Percentiles rank a stretch among this genome's conserved stretches.
Evolutionary conservation across 2,113 vertebrate genomes (phyloP).

Genomic region (Burhinus oedicnemus): DNA sequence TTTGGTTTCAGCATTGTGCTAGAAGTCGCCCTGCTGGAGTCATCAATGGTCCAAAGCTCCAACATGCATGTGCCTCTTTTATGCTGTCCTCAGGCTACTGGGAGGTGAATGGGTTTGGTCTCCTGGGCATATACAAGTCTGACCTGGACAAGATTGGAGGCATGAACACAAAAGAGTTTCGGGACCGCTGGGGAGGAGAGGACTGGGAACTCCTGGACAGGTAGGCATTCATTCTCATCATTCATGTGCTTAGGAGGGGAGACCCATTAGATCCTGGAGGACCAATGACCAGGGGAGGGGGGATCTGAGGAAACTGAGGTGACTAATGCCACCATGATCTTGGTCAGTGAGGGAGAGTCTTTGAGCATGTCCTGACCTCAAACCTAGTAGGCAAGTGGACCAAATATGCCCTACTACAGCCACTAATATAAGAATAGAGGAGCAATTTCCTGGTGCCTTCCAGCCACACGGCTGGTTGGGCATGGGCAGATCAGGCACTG

Average conservation of each 20-base stretch:
- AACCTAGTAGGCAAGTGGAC: neutral
- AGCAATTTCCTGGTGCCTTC: neutral
- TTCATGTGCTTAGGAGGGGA: neutral
- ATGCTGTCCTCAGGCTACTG: slow-evolving; percentile 84
- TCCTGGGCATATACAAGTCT: slow-evolving; percentile 96
- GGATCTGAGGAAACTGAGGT: neutral
- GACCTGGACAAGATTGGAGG: slow-evolving; percentile 90
- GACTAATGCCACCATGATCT: neutral
- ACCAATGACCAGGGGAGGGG: neutral
- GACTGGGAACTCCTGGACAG: slow-evolving; percentile 98
- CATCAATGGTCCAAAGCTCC: neutral
- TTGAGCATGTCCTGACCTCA: neutral
- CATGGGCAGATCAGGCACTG: neutral
- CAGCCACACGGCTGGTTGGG: neutral
- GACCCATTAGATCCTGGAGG: neutral
- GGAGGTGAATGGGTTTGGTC: slow-evolving; percentile 96
- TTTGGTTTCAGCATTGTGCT: neutral
- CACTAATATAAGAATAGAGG: neutral
- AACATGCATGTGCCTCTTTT: neutral
- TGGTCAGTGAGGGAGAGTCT: neutral
- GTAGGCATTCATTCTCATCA: slow-evolving; percentile 58
- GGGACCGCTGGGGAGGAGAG: slow-evolving; percentile 93
- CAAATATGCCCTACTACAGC: neutral
- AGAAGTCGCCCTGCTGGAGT: neutral
- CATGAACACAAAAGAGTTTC: slow-evolving; percentile 94